Conservation (phyloP, 2,113 vertebrate species). For the Hypanus sabinus region DNA sequence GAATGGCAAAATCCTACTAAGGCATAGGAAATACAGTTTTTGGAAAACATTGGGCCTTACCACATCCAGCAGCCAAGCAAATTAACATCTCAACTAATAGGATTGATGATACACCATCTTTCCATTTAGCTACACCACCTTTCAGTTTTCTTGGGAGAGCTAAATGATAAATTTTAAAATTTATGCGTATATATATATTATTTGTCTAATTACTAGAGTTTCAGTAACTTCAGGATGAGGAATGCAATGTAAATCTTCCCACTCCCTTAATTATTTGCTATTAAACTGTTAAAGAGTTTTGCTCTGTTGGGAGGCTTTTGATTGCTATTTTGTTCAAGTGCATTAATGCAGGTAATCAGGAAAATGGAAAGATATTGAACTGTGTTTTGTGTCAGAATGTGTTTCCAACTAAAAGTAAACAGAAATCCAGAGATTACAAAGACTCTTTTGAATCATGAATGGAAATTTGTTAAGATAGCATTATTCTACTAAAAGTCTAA, state of each 20-base stretch:
- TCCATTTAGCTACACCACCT: too few species aligned
- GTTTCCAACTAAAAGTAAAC: background rate
- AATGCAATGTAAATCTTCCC: background rate
- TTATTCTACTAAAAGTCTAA: background rate
- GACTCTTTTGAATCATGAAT: background rate
- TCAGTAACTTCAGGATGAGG: background rate
- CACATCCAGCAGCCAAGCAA: background rate
- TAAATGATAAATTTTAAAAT: background rate
- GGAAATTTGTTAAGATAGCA: background rate
- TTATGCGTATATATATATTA: background rate
- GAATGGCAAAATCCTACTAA: background rate
- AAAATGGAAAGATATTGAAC: slow-evolving; percentile 19
- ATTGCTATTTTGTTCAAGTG: background rate
- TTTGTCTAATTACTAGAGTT: background rate
- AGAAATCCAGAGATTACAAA: background rate
- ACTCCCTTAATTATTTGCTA: background rate
- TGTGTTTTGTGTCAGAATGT: background rate
- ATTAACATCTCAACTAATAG: background rate
- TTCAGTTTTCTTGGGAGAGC: background rate
- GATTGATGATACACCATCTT: background rate
- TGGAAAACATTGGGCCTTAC: background rate
- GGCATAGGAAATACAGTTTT: too few species aligned
- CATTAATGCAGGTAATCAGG: background rate
- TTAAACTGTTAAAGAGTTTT: background rate
- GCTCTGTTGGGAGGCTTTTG: background rate